phyloP scores from a whole-genome alignment of 2,797 vertebrate species.

The Odontamblyopus rebecca region DNA sequence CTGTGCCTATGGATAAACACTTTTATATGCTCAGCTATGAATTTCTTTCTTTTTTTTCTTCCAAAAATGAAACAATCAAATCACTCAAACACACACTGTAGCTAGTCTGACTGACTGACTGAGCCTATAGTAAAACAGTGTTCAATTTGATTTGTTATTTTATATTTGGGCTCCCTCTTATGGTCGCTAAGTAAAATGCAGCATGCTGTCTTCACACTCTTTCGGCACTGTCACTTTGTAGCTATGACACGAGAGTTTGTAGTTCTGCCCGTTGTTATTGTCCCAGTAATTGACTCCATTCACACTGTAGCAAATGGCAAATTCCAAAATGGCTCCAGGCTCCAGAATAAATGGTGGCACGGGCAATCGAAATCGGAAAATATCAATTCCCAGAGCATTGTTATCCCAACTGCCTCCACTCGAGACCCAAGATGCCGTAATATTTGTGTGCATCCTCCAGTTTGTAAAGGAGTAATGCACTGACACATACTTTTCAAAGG shows the following conservation, averaged over 20 bases:
- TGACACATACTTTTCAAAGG: constrained; percentile 86
- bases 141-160: not conserved
- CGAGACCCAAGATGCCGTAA: constrained; percentile 79
- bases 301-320: constrained; percentile 85
- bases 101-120: too few relatives aligned
- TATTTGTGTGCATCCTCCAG: constrained; percentile 83
- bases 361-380: constrained; percentile 86
- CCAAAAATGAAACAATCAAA: not conserved
- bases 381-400: constrained; percentile 65
- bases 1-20: not conserved
- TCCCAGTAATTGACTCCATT: constrained; percentile 85
- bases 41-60: not conserved
- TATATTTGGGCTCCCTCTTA: constrained; percentile 8
- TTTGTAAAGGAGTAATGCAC: constrained; percentile 89
- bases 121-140: not conserved
- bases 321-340: constrained; percentile 84
- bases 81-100: not conserved
- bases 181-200: constrained; percentile 87
- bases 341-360: constrained; percentile 88
- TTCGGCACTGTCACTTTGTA: constrained; percentile 86
- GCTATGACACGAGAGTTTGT: constrained; percentile 85
- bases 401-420: constrained; percentile 25
- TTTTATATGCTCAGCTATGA: too few relatives aligned
- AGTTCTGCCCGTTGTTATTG: constrained; percentile 88
- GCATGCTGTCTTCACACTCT: constrained; percentile 92